Conservation (phyloP, 2,797 vertebrate genomes). For the Choloepus didactylus region DNA sequence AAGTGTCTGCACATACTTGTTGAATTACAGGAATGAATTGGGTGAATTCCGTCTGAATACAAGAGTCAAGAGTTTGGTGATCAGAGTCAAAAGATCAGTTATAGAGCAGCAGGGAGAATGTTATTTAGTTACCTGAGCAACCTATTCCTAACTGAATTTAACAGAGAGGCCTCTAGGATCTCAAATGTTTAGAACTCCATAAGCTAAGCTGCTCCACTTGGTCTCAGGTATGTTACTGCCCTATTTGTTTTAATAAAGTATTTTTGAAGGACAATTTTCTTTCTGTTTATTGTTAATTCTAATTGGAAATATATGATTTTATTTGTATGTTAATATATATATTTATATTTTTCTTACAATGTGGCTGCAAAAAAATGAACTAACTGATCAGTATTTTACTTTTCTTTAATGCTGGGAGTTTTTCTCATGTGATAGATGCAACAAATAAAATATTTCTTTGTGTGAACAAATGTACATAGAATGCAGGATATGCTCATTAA, state of each 20-base stretch:
- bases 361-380: not conserved
- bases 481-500: not conserved
- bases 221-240: not conserved
- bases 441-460: not conserved
- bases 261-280: slow-evolving; percentile 16
- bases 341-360: slow-evolving; percentile 25
- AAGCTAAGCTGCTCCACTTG: not conserved
- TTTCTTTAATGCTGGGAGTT: not conserved
- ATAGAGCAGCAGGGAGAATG: not conserved
- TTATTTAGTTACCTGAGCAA: not conserved
- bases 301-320: not conserved
- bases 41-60: not conserved
- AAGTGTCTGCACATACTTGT: not conserved
- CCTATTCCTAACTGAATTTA: not conserved
- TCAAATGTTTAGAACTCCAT: not conserved
- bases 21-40: not conserved
- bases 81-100: not conserved
- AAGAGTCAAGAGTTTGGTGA: not conserved
- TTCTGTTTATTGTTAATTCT: not conserved
- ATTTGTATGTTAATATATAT: not conserved
- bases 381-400: not conserved
- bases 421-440: not conserved
- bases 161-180: not conserved
- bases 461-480: not conserved
- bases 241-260: not conserved